Base-by-base conservation (phyloP, 2,888 invertebrate species). In the Pilophorus perplexus region DNA sequence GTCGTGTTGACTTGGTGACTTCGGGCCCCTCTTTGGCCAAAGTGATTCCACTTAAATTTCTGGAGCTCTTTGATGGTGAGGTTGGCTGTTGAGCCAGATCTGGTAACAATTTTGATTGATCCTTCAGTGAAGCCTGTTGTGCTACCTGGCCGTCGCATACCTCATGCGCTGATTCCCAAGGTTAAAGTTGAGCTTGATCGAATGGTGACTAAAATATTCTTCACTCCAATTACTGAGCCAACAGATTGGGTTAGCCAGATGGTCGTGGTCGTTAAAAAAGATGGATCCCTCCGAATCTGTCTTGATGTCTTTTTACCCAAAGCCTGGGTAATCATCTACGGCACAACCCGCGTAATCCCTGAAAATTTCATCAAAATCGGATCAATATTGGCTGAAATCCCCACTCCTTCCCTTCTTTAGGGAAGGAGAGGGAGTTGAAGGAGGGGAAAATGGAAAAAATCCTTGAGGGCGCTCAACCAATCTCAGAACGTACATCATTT, bases 161-260 rank as follows among this genome's bases (percentile, higher is more conserved):
- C 64, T 5, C 28, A 33, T 64, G 22, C 50, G 22, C 18, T 59
- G 37, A 12, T 54, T 3, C 52, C 50, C 1, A 64, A 66, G 23
- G 69, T 68, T 44, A 71, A 70, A 16, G 68, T 69, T 46, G 69
- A 68, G 16, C 46, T 73, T 5, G 50, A 69, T 42, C 66, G 33
- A 59, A 27, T 72, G 14, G 23, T 72, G 18, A 72, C 71, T 4
- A 69, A 71, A 65, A 16, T 46, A 67, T 42, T 67, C 54, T 14
- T 73, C 68, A 55, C 67, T 72, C 42, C 23, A 16, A 52, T 60
- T 10, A 28, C 60, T n/a, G 60, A 60, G 4, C 67, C 60, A 10
- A 50, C 67, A 4, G 67, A 62, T 12, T 67, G 60, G 48, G 67
- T 67, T 10, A 62, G 38, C 20, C 50, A 46, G 20, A 54, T 68